Evolutionary conservation across 2,888 invertebrate species (phyloP), one percentile per base, ranked within the genome.

Genomic region (Pristionchus japonicus): DNA sequence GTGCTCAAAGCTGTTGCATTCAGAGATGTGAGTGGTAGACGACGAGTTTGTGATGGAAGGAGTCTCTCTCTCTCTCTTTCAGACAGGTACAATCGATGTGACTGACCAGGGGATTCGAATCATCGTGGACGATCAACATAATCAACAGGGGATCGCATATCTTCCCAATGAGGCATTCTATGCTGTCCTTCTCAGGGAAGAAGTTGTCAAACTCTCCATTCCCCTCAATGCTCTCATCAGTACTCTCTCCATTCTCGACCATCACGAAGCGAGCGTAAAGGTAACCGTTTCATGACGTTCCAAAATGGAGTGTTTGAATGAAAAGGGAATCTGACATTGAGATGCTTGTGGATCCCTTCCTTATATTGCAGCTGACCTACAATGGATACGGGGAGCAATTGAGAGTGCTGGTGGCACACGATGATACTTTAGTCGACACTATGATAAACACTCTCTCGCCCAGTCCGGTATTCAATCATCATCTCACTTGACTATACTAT

Each of bases 41-140:
- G n/a, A n/a, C n/a, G n/a, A n/a, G n/a, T n/a, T n/a, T n/a, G n/a
- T n/a, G n/a, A n/a, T n/a, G n/a, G n/a, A n/a, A n/a, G n/a, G n/a
- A n/a, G n/a, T n/a, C n/a, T n/a, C n/a, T n/a, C n/a, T n/a, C n/a
- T n/a, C n/a, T 17, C n/a, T 52, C 31, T 40, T 57, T 20, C 80
- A 87, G 87, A 52, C 77, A 52, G 87, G 87, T 3, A 57, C 61
- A 40, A 52, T 87, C 23, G 77, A 87, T 64, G 80, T 87, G 37
- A 77, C 20, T 7, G 40, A 57, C 11, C 31, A 61, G 23, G 87
- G 87, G 17, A n/a, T 87, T 23, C 49, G 80, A 27, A 80, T 87
- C n/a, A 80, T 80, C 23, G 87, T 87, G n/a, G 87, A 87, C n/a
- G 87, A 87, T 31, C 77, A 80, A 40, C 87, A 87, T 31, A 64